phyloP scores from a whole-genome alignment of 2,888 invertebrate genomes.

The Cerastoderma edule region DNA sequence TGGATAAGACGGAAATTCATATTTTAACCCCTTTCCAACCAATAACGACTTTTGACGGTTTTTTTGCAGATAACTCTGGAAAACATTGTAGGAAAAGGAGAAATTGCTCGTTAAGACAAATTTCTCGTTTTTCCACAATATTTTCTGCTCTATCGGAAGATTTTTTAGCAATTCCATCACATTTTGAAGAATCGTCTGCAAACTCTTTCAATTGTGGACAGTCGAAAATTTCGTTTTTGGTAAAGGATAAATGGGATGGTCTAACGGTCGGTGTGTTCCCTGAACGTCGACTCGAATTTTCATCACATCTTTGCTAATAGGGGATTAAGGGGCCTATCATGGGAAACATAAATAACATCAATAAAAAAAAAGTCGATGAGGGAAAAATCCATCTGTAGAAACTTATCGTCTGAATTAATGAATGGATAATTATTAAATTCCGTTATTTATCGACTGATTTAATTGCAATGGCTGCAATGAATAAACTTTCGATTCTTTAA shows the following conservation, averaged over 20 bases:
- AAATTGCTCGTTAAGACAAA: not conserved
- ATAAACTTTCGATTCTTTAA: too few species aligned
- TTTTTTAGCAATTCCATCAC: not conserved
- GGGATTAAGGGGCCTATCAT: too few species aligned
- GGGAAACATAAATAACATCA: too few species aligned
- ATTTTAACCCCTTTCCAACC: not conserved
- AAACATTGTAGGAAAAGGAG: conserved; percentile 4
- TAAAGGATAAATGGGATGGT: not conserved
- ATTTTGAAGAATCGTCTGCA: not conserved
- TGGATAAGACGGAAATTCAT: not conserved
- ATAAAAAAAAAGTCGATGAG: too few species aligned
- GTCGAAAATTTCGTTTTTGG: not conserved
- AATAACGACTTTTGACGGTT: not conserved
- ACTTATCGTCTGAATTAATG: too few species aligned
- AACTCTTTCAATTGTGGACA: too few species aligned
- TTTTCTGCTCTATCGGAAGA: too few species aligned
- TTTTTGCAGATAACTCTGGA: not conserved
- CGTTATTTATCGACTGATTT: too few species aligned
- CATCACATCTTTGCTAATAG: not conserved
- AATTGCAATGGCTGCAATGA: too few species aligned
- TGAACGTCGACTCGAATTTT: not conserved
- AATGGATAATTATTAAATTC: too few species aligned
- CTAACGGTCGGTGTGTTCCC: not conserved
- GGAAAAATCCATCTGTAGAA: too few species aligned
- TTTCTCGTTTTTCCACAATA: conserved; percentile 10